phyloP scores from a whole-genome alignment of 2,888 invertebrate genomes.

The Sinelater perroti region DNA sequence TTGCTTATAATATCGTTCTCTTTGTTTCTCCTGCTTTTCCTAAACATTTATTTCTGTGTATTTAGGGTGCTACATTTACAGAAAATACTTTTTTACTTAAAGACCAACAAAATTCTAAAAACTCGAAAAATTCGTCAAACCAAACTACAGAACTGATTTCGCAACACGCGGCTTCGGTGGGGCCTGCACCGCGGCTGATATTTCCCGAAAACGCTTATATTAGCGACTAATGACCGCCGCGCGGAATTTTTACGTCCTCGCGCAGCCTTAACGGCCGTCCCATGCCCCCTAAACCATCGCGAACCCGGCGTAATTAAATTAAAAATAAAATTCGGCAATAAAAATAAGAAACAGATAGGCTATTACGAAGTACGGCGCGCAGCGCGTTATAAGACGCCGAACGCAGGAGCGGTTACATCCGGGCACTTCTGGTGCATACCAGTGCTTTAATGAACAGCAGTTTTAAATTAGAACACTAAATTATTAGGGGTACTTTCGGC shows the following conservation, averaged over 20 bases:
- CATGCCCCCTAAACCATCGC: slow-evolving; percentile 25
- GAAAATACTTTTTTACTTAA: no score
- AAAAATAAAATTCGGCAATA: slow-evolving; percentile 28
- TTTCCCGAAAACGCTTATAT: background rate
- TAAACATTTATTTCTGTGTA: no score
- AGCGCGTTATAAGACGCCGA: slow-evolving; percentile 21
- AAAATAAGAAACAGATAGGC: slow-evolving; percentile 25
- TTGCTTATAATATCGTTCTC: no score
- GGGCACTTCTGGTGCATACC: slow-evolving; percentile 24
- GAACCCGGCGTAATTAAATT: slow-evolving; percentile 23
- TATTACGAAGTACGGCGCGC: slow-evolving; percentile 23
- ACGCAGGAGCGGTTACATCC: slow-evolving; percentile 18
- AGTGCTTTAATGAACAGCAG: slow-evolving; percentile 27
- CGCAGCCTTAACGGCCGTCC: slow-evolving; percentile 24
- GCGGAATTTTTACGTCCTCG: slow-evolving; percentile 20
- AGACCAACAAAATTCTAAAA: no score
- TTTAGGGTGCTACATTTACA: no score
- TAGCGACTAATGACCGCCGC: slow-evolving; percentile 6
- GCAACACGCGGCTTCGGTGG: no score
- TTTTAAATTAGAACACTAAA: slow-evolving; percentile 29
- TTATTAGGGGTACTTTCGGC: slow-evolving; percentile 19
- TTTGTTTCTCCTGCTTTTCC: no score
- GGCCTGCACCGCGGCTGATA: background rate
- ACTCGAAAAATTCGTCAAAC: no score
- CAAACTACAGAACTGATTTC: no score